Evolutionary conservation across 2,113 vertebrate species (phyloP), one percentile per base, ranked within the genome.

Genomic region (Tupaia tana): DNA sequence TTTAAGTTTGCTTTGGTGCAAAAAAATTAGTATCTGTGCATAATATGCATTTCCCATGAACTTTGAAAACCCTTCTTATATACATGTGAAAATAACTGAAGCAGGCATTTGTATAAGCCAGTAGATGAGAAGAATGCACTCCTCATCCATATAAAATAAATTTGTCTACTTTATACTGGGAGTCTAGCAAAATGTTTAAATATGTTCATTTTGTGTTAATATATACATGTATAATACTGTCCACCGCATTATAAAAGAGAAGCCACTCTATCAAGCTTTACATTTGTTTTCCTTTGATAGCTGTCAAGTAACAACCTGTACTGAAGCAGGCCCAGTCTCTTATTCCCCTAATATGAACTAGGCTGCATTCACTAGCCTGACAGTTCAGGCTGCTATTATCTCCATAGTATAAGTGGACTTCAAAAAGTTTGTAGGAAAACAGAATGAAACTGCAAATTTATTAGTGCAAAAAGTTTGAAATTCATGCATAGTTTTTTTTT

Each of bases 131-230:
- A 82, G 16, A 18, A 90, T 67, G 34, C 1, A 31, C 25, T 6
- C 14, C 43, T 3, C 29, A 56, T 34, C 16, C 16, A 73, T 29
- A 69, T 31, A 93, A 93, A 95, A 91, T 77, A 63, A 95, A 24
- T 18, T 59, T 31, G 7, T 63, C 24, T 75, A 52, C 63, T 75
- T 71, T 91, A 43, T 43, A 43, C 43, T 80, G 64, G 31, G 27
- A 90, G 9, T 52, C 31, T 73, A 13, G 86, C 69, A 93, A 85
- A 81, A 24, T 56, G 86, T 25, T 75, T 92, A 89, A 95, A 77
- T 81, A 67, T 63, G 12, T 75, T 90, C 31, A 69, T 69, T 81
- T 90, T 86, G 29, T 80, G 25, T 71, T 82, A 93, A 56, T 34
- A 18, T 75, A 86, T 59, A 89, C 95, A 94, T 58, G 11, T 18